Conservation (phyloP, 2,888 invertebrate species). For the Leptopilina drosophilae region DNA sequence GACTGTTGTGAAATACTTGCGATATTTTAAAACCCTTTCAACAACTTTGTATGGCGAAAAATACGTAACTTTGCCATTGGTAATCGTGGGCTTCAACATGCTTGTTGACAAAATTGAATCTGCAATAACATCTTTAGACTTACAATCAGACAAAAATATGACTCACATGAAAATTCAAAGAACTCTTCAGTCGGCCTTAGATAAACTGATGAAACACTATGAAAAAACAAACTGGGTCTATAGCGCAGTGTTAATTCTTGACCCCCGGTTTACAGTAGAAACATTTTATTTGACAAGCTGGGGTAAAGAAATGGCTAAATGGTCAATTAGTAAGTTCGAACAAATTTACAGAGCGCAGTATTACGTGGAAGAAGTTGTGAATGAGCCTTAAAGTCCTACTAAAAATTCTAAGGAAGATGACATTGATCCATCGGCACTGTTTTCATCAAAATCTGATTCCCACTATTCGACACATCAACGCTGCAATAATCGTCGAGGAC, state of each 20-base stretch:
- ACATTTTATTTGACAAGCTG: not conserved
- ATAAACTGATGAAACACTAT: not conserved
- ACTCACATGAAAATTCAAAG: not conserved
- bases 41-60: constrained; percentile 50
- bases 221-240: not conserved
- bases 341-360: not conserved
- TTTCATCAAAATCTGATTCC: not conserved
- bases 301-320: not conserved
- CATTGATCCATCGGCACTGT: not conserved
- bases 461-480: not conserved
- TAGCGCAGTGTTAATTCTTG: constrained; percentile 1
- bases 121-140: constrained; percentile 37
- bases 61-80: constrained; percentile 50
- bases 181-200: not conserved
- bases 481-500: not conserved
- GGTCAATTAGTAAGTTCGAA: constrained; percentile 1
- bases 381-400: not conserved
- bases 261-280: not conserved
- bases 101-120: constrained; percentile 46
- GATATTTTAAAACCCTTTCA: constrained; percentile 26
- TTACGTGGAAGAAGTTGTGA: not conserved
- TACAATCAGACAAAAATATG: constrained; percentile 3
- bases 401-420: not conserved
- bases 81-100: constrained; percentile 48
- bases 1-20: constrained; percentile 48